These are phyloP conservation scores for Protobothrops flavoviridis DNA, from an alignment of 2,113 vertebrate genomes.

Conservation along the genomic window DNA sequence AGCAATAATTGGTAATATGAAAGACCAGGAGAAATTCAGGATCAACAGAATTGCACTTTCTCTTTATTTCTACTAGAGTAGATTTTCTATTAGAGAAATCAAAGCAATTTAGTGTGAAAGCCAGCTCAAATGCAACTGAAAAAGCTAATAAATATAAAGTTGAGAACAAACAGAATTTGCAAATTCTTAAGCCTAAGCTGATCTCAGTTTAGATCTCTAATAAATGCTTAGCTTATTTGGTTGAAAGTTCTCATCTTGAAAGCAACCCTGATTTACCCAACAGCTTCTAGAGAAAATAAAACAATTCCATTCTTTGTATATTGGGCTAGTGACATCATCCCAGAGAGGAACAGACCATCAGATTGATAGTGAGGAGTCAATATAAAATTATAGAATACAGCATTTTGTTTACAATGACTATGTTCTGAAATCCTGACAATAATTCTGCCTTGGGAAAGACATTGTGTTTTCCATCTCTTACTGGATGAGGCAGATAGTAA, in stretches of 20 bases:
- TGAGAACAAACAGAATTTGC: background rate
- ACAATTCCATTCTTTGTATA: background rate
- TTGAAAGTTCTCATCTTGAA: slow-evolving; percentile 18
- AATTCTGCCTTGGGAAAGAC: background rate
- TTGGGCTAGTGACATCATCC: background rate
- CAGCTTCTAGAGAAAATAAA: slow-evolving; percentile 4
- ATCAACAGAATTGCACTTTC: too few species aligned
- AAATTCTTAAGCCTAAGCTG: slow-evolving; percentile 17
- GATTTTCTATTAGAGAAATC: too few species aligned
- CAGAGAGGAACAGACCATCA: slow-evolving; percentile 9
- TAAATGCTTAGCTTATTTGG: slow-evolving; percentile 19
- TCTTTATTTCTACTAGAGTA: too few species aligned
- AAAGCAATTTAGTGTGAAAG: too few species aligned
- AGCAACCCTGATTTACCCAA: background rate
- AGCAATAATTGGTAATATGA: too few species aligned
- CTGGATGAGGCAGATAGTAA: slow-evolving; percentile 38
- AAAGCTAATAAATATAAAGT: too few species aligned
- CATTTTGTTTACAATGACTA: background rate
- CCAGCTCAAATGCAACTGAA: too few species aligned
- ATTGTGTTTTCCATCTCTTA: slow-evolving; percentile 19
- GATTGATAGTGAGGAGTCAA: slow-evolving; percentile 8
- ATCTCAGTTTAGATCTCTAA: slow-evolving; percentile 12
- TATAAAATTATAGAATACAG: background rate
- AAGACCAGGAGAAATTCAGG: too few species aligned
- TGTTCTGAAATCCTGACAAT: background rate